phyloP scores from a whole-genome alignment of 2,888 invertebrate species.

The Volucella bombylans region DNA sequence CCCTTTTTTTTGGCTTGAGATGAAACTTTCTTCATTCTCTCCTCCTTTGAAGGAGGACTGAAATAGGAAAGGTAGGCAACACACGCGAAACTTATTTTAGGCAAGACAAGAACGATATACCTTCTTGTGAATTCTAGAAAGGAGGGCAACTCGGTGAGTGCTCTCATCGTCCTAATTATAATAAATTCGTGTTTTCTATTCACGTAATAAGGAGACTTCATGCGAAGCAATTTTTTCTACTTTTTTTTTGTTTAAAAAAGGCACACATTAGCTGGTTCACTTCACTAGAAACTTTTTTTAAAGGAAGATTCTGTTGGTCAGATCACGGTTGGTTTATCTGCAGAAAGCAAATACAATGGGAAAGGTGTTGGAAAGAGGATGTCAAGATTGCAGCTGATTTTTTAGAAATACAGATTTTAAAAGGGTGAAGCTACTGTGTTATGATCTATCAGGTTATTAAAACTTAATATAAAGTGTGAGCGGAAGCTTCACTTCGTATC shows the following conservation, averaged over 20 bases:
- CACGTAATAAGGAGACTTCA: constrained; percentile 34
- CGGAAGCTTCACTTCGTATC: too few species aligned
- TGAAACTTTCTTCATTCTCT: constrained; percentile 10
- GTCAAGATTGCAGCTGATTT: too few species aligned
- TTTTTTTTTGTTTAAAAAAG: not conserved
- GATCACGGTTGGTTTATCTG: constrained; percentile 31
- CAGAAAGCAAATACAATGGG: not conserved
- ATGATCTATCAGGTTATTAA: too few species aligned
- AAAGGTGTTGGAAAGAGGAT: too few species aligned
- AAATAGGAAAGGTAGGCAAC: not conserved
- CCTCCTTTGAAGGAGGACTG: constrained; percentile 30
- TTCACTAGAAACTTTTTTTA: constrained; percentile 36
- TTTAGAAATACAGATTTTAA: too few species aligned
- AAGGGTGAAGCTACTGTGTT: too few species aligned
- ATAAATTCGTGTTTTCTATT: constrained; percentile 50
- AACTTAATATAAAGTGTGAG: too few species aligned
- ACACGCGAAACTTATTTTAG: not conserved
- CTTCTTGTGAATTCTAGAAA: not conserved
- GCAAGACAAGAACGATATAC: not conserved
- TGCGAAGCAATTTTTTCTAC: constrained; percentile 22
- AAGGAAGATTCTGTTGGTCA: constrained; percentile 33
- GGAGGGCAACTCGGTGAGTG: constrained; percentile 2
- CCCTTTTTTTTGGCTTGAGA: constrained; percentile 33
- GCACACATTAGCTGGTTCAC: constrained; percentile 55
- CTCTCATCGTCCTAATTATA: constrained; percentile 56